Base-by-base conservation (phyloP, 1,140 invertebrate species). In the Spodoptera litura region DNA sequence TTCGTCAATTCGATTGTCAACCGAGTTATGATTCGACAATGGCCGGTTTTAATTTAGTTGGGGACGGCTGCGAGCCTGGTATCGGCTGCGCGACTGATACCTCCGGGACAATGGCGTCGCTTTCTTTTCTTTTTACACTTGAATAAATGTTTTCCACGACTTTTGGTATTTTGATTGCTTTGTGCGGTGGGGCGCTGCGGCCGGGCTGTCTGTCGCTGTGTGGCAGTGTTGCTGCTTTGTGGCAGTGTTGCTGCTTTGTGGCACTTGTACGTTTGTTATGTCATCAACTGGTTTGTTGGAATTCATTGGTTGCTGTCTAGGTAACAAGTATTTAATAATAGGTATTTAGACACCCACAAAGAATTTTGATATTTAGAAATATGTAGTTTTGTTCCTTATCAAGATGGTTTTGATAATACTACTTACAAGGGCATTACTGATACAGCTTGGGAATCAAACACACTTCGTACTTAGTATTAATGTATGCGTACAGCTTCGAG, bases 1-100 rank as follows among this genome's bases (percentile, higher is more conserved):
- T 76, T 76, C 61, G 49, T 76, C 61, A 66, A 76, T 76, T 76
- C 74, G 74, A 76, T 76, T 76, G 74, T 66, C 52, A 76, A 76
- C 61, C 49, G 74, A 64, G 74, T 55, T 76, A 66, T 76, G 74
- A 76, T 76, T 76, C n/a, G 51, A 76, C 35, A 58, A 62, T 59
- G 44, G 38, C 13, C 38, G 44, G 56, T 74, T 74, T 74, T 61
- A 74, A 74, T 61, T 74, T 61, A 74, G 44, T 61, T 74, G 13
- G 27, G 10, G 51, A 20, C 49, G 74, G 27, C 59, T 75, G 59
- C 35, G 55, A 61, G 53, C 25, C 51, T 49, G 52, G 20, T 72
- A 56, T 72, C 52, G 27, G 35, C 15, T 61, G 38, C 44, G 25
- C 72, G 55, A 62, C 8, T 61, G 70, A 62, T 75, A 66, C 61